phyloP scores from a whole-genome alignment of 2,888 invertebrate genomes.

The Nebria brevicollis region DNA sequence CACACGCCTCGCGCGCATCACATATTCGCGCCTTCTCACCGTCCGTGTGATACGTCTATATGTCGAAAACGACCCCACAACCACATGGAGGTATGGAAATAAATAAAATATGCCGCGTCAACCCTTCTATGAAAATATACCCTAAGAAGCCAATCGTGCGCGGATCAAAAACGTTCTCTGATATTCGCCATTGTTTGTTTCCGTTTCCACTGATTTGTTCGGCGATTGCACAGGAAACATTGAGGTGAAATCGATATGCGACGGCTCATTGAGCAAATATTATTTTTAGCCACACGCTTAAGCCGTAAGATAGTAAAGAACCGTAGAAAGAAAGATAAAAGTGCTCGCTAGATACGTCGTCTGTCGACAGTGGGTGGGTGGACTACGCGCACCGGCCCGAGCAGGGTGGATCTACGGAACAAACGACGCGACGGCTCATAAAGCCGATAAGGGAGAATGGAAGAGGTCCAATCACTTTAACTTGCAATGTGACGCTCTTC shows the following conservation, averaged over 20 bases:
- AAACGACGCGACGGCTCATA: constrained; percentile 61
- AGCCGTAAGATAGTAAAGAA: constrained; percentile 25
- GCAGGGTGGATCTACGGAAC: constrained; percentile 54
- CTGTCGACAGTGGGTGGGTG: constrained; percentile 52
- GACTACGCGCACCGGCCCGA: background rate
- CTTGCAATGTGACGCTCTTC: constrained; percentile 49
- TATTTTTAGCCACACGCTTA: constrained; percentile 50
- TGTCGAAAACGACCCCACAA: background rate
- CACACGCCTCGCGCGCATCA: background rate
- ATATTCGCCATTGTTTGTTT: constrained; percentile 23
- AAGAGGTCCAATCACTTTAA: constrained; percentile 56
- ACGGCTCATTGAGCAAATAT: constrained; percentile 53
- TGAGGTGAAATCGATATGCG: constrained; percentile 46
- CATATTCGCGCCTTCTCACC: constrained; percentile 17
- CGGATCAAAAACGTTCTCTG: background rate
- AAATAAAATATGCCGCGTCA: background rate
- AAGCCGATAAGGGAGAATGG: constrained; percentile 56
- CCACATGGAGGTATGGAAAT: background rate
- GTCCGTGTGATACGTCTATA: background rate
- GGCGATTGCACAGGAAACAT: constrained; percentile 45
- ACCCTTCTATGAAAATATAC: background rate
- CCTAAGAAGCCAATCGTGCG: too few relatives aligned
- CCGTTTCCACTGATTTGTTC: constrained; percentile 17
- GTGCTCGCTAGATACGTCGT: constrained; percentile 48
- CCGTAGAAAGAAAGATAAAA: constrained; percentile 22